Evolutionary conservation across 2,797 vertebrate genomes (phyloP), one percentile per base, ranked within the genome.

Genomic region (Euphonia xanthogaster): DNA sequence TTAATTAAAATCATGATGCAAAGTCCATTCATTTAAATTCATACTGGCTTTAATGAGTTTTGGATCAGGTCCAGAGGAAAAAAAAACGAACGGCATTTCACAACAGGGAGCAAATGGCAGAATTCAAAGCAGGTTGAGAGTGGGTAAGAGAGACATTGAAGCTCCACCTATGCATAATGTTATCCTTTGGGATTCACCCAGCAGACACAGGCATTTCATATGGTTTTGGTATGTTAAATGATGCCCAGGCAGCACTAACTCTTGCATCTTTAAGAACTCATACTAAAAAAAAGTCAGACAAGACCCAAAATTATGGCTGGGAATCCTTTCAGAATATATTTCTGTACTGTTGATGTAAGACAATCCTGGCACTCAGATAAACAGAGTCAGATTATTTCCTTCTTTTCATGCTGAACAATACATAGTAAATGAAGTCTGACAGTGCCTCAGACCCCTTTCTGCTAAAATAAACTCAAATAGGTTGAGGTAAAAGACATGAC

Each of bases 1-100:
- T 91, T 91, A 92, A 96, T 92, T 94, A 79, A 93, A 94, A 40
- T 73, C 40, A 82, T 70, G 71, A 87, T 76, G 71, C 84, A 82
- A 93, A 89, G 51, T 82, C 74, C 63, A 70, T 87, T 95, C 71
- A 91, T 89, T 95, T 89, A 87, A 81, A 91, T 94, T 92, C 68
- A 61, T 2, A 0, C 13, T 44, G 37, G 7, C 53, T 93, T 47
- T 90, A 91, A 94, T 57, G 82, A 91, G 72, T 80, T 94, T 95
- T 94, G 85, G 90, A 83, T 86, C 25, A 44, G 13, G 14, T 77
- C 75, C 90, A 91, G 94, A 83, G n/a, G 14, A 82, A 18, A 35
- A 85, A 67, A 76, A 82, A 2, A 2, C 14, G 28, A 60, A 39
- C 4, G 45, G 37, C 68, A 71, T 91, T 91, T 93, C 72, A 61